phyloP scores from a whole-genome alignment of 2,113 vertebrate genomes.

The Artemisiospiza belli region DNA sequence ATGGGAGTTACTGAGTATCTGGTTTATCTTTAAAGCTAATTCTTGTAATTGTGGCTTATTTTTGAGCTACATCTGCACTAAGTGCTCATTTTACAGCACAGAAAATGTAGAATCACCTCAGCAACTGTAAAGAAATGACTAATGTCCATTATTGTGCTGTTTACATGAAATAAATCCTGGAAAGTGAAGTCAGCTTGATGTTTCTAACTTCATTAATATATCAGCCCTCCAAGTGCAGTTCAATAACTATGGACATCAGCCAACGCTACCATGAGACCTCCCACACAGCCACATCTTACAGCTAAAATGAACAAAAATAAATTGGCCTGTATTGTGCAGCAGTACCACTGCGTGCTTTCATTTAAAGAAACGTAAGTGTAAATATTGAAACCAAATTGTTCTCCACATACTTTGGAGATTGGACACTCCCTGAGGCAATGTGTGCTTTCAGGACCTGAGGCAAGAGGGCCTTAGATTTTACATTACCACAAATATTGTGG shows the following conservation, averaged over 20 bases:
- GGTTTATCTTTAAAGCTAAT: not conserved
- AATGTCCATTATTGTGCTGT: not conserved
- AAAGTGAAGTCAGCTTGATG: not conserved
- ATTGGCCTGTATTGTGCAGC: not conserved
- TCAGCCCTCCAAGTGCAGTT: slow-evolving; percentile 12
- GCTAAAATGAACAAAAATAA: not conserved
- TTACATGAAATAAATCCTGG: slow-evolving; percentile 7
- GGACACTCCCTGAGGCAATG: not conserved
- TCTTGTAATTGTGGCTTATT: not conserved
- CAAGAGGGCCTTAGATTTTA: not conserved
- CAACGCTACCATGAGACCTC: not conserved
- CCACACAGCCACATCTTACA: not conserved
- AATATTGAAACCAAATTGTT: not conserved
- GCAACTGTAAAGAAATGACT: not conserved
- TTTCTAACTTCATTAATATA: slow-evolving; percentile 6
- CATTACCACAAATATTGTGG: not conserved
- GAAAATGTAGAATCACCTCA: not conserved
- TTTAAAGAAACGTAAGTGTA: not conserved
- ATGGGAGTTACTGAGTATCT: not conserved
- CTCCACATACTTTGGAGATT: not conserved
- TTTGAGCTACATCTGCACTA: not conserved
- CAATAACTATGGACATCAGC: not conserved
- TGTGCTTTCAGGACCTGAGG: not conserved
- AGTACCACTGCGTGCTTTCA: not conserved
- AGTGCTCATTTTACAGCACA: not conserved